Percentiles rank a stretch among this genome's conserved stretches.
phyloP scores from a whole-genome alignment of 2,113 vertebrate genomes.

The Eclectus roratus region DNA sequence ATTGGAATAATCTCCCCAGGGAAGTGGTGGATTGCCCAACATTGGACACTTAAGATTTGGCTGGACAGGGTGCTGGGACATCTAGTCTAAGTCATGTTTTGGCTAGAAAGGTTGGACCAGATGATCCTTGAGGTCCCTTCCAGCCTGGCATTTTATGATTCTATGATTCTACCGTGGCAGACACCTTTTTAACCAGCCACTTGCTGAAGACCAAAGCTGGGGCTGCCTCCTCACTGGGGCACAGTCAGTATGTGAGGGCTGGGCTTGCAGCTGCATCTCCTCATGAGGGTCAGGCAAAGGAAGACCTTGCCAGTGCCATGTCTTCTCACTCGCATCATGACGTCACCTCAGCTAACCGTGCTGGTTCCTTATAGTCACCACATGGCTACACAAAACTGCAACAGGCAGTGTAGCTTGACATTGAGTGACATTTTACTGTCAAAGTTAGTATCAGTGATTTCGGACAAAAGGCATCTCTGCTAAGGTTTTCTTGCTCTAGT shows the following conservation, averaged over 20 bases:
- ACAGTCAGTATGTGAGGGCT: accelerated
- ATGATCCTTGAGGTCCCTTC: background rate
- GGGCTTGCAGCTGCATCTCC: background rate
- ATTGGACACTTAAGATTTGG: background rate
- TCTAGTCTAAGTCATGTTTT: background rate
- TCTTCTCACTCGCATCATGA: accelerated
- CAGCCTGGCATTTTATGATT: background rate
- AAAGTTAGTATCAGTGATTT: background rate
- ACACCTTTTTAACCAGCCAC: background rate
- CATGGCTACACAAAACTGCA: accelerated
- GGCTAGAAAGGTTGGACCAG: background rate
- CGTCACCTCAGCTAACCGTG: background rate
- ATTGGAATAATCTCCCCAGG: background rate
- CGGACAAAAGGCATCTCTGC: background rate
- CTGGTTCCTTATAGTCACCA: background rate
- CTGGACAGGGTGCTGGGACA: background rate
- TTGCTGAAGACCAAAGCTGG: background rate
- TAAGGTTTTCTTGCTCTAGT: background rate
- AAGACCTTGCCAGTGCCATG: background rate
- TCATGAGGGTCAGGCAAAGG: background rate
- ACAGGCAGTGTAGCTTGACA: background rate
- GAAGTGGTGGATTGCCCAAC: background rate
- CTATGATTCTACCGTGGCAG: background rate
- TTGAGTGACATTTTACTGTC: background rate
- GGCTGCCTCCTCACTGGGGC: background rate